phyloP scores from a whole-genome alignment of 2,797 vertebrate genomes.

The Muraenolepis orangiensis region DNA sequence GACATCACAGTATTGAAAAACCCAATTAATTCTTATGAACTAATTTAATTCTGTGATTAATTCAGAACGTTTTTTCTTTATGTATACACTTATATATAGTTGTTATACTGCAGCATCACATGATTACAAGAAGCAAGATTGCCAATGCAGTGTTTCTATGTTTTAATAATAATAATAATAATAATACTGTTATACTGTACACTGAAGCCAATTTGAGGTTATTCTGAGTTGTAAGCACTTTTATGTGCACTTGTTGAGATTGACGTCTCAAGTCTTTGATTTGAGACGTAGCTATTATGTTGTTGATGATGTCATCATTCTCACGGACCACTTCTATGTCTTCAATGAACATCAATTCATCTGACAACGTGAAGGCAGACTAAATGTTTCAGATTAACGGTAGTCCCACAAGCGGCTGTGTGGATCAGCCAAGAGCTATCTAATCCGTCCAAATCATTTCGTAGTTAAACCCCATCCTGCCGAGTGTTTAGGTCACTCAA shows the following conservation, averaged over 20 bases:
- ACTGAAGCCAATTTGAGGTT: constrained; percentile 12
- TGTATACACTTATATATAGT: constrained; percentile 49
- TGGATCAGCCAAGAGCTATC: constrained; percentile 10
- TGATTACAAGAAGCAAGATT: not conserved
- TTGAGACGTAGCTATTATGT: constrained; percentile 3
- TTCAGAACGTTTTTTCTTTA: not conserved
- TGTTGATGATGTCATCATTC: constrained; percentile 13
- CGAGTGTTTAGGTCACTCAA: not conserved
- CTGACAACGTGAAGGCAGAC: not conserved
- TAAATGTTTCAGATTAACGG: not conserved
- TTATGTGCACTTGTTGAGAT: not conserved
- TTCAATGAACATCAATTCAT: not conserved
- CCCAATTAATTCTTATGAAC: not conserved
- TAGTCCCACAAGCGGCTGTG: constrained; percentile 1
- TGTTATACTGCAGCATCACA: constrained; percentile 45
- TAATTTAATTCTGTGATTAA: not conserved
- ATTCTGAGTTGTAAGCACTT: constrained; percentile 1
- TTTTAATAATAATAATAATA: no score
- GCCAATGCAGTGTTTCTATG: not conserved
- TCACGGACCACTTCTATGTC: constrained; percentile 2
- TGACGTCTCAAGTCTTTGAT: not conserved
- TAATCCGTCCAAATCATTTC: constrained; percentile 26
- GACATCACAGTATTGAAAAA: not conserved
- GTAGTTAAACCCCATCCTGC: constrained; percentile 20
- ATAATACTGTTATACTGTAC: constrained; percentile 3